Conservation (phyloP, 92 coral and sea anemone genomes). For the Parazoanthus darwini region DNA sequence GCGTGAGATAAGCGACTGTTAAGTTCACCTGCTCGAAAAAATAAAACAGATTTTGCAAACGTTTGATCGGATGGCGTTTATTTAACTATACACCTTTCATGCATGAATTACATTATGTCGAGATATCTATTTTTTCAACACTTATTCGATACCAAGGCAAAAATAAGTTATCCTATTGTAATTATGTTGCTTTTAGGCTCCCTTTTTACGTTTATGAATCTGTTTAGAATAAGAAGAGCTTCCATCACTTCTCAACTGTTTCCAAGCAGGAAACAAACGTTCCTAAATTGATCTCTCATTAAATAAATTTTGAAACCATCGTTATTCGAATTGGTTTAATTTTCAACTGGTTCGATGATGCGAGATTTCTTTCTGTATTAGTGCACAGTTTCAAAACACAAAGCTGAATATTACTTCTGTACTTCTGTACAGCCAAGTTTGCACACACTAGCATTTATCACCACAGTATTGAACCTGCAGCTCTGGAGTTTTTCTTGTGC, state of each 20-base stretch:
- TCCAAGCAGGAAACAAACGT: neutral
- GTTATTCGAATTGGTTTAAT: neutral
- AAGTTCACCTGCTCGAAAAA: neutral
- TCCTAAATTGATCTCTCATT: no score
- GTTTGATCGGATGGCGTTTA: neutral
- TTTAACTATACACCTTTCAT: neutral
- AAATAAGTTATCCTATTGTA: no score
- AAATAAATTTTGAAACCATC: neutral
- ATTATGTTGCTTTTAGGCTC: neutral
- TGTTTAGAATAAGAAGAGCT: neutral
- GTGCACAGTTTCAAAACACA: no score
- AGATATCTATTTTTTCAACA: neutral
- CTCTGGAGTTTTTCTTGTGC: no score
- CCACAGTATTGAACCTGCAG: no score
- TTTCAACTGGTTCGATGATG: no score
- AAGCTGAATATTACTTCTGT: no score
- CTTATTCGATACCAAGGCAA: neutral
- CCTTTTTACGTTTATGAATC: no score
- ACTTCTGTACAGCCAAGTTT: no score
- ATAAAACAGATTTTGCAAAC: neutral
- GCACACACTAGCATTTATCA: no score
- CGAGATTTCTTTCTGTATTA: no score
- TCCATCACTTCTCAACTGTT: neutral
- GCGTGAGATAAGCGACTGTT: neutral
- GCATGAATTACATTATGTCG: neutral